Base-by-base conservation (phyloP, 2,888 invertebrate genomes). In the Germaria angustata region DNA sequence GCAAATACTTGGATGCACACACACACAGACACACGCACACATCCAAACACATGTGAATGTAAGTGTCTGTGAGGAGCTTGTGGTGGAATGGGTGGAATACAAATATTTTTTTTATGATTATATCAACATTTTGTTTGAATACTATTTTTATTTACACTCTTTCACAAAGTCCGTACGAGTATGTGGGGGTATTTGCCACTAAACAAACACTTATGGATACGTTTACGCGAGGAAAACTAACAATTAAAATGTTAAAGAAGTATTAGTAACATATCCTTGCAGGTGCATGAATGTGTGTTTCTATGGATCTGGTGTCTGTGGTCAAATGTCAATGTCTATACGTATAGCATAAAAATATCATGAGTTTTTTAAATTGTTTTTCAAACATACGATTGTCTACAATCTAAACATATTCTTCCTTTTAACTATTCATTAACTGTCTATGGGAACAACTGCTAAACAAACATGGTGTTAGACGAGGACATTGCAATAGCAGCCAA, bases 361-460 rank as follows among this genome's bases (percentile, higher is more conserved):
- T 22, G 44, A 41, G 15, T 9, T 20, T 15, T 34, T 53, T 34
- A 4, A 17, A 9, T 0, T 13, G 20, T 11, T 17, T 15, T 32
- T 11, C 32, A 59, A 17, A 44, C 9, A 20, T n/a, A 24, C 24
- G 49, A 1, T 44, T 39, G 17, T 3, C n/a, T 9, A 17, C 17
- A 13, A 17, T 66, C 9, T 9, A 39, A 13, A 6, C 28, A 13
- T 20, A 51, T 44, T 32, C 39, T 41, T 36, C n/a, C 65, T 57
- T 63, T 49, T 41, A 72, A 32, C 17, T 57, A 65, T 57, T 65
- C 78, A 72, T 79, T 79, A 65, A 51, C 72, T 72, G 72, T 66
- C 41, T 66, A 72, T 41, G 32, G 51, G 72, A 79, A 79, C 72
- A 72, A 72, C 24, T 49, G 41, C 51, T 59, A 72, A 59, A 32